Percentiles rank a stretch among this genome's conserved stretches.
These are phyloP conservation scores for Cossypha heuglini DNA, from an alignment of 2,797 vertebrate species.

Conservation along the genomic window DNA sequence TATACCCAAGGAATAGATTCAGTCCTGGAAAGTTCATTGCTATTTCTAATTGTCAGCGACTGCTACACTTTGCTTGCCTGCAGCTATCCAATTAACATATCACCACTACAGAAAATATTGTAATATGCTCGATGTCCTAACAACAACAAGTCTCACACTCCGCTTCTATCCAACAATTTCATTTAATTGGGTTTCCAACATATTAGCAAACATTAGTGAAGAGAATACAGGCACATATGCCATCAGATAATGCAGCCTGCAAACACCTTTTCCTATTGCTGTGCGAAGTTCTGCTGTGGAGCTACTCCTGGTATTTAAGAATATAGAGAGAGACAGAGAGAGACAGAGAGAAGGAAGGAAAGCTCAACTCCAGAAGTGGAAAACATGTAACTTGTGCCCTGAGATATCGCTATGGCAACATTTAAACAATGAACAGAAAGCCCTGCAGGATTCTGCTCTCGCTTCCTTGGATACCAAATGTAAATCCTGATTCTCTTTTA, in stretches of 20 bases:
- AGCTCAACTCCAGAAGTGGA: conserved; percentile 54
- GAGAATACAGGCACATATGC: neutral
- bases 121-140: conserved; percentile 58
- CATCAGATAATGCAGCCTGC: neutral
- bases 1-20: conserved; percentile 25
- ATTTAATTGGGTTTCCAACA: conserved; percentile 30
- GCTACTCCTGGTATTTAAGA: neutral
- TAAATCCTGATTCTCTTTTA: conserved; percentile 35
- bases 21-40: conserved; percentile 62
- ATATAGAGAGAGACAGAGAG: neutral
- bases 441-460: conserved; percentile 54
- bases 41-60: conserved; percentile 75
- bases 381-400: conserved; percentile 70
- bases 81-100: conserved; percentile 76
- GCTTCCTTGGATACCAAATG: conserved; percentile 66
- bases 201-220: neutral
- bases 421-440: conserved; percentile 78
- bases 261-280: neutral
- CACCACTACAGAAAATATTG: conserved; percentile 66
- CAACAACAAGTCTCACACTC: conserved; percentile 7
- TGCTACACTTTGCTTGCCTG: conserved; percentile 72
- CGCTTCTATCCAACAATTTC: conserved; percentile 28
- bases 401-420: conserved; percentile 76
- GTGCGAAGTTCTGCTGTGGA: neutral
- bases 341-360: neutral